These are phyloP conservation scores for Ceratotherium simum DNA, from an alignment of 2,113 vertebrate species.

Conservation along the genomic window DNA sequence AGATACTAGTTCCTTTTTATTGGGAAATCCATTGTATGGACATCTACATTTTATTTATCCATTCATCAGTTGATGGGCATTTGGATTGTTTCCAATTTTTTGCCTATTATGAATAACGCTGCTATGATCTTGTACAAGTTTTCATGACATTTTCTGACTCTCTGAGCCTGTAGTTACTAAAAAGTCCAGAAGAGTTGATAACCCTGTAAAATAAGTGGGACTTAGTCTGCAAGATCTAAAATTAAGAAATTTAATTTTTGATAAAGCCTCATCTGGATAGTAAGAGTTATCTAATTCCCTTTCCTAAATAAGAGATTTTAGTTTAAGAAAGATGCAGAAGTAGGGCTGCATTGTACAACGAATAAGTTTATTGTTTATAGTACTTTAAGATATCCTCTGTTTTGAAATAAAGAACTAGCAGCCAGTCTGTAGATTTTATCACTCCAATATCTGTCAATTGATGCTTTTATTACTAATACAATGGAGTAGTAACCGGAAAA, in stretches of 20 bases:
- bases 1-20: neutral
- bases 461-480: constrained; percentile 13
- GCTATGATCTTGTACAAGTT: neutral
- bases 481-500: neutral
- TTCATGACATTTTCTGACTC: neutral
- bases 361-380: constrained; percentile 21
- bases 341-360: neutral
- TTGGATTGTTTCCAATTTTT: neutral
- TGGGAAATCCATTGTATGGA: neutral
- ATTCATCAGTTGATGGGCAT: neutral
- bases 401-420: constrained; percentile 20
- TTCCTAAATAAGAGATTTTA: constrained; percentile 7
- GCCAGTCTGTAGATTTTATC: neutral
- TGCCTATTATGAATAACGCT: neutral
- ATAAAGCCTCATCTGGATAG: neutral
- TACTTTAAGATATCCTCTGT: neutral
- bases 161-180: neutral
- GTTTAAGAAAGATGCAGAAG: constrained; percentile 11
- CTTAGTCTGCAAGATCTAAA: constrained; percentile 22
- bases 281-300: neutral
- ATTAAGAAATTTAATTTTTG: constrained; percentile 43
- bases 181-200: neutral
- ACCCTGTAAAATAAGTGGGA: neutral
- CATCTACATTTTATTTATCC: neutral
- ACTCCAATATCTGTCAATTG: neutral